Evolutionary conservation across 2,888 invertebrate genomes (phyloP), one percentile per base, ranked within the genome.

Genomic region (Trichopoda pennipes): DNA sequence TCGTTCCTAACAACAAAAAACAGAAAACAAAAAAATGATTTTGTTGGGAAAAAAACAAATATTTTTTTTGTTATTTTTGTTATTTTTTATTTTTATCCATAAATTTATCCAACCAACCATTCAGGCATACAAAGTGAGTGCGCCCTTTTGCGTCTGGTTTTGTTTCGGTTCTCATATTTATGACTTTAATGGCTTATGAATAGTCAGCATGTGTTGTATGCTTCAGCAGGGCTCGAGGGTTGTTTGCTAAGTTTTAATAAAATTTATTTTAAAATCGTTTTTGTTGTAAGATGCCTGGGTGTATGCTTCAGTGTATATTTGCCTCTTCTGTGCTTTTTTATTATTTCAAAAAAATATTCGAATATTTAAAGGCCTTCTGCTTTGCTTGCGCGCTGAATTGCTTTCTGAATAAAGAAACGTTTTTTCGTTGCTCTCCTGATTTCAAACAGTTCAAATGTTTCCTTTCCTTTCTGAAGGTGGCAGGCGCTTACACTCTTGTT

Each of bases 361-460:
- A 28, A 8, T 28, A 28, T 2, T 28, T 28, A 28, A 2, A 28
- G 6, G 28, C 28, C 28, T 28, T 28, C 28, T 28, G 7, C 8
- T 28, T 8, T 28, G 28, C 28, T 28, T 28, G 12, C 12, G 3
- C 12, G 12, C 38, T 38, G 12, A 12, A 12, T 38, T 38, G 38
- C 12, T 10, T 38, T 38, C 51, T 28, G 19, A 42, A 51, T 23
- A 42, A 38, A 38, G 2, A 44, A 28, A 56, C n/a, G 2, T 32
- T 23, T 49, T 74, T 69, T n/a, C n/a, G n/a, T n/a, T 77, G 69
- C 63, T 63, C 77, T 63, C 68, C 63, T 73, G 42, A 81, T 77
- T 77, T 77, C 35, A 68, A 77, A 58, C 68, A 73, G 51, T 75
- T 66, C 58, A 70, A 35, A 58, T 53, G n/a, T 7, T 8, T 49